Conservation (phyloP, 2,888 invertebrate species). For the Sphaeridia pumilis region DNA sequence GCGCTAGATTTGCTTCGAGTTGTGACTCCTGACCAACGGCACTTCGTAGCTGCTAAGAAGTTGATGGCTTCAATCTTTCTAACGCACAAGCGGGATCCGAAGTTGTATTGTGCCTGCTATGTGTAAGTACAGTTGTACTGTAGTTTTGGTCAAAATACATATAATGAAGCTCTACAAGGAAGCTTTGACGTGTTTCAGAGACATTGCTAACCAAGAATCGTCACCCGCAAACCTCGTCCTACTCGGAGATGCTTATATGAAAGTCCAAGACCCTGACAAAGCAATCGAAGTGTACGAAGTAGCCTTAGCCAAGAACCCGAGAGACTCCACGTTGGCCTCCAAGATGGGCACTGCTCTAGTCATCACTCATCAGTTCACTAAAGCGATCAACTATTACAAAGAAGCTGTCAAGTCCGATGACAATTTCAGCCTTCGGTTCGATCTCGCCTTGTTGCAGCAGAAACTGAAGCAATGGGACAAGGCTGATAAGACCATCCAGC, state of each 20-base stretch:
- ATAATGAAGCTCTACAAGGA: no score
- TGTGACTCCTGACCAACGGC: constrained; percentile 66
- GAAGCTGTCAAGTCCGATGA: constrained; percentile 61
- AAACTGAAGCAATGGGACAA: constrained; percentile 78
- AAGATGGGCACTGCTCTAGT: constrained; percentile 84
- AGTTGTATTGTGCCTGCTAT: constrained; percentile 75
- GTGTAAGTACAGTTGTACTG: constrained; percentile 38
- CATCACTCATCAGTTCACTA: constrained; percentile 82
- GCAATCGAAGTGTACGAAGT: constrained; percentile 65
- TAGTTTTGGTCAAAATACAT: no score
- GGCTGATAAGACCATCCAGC: constrained; percentile 65
- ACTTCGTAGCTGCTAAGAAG: constrained; percentile 59
- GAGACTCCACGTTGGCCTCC: constrained; percentile 62
- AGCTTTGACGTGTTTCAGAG: no score
- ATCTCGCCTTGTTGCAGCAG: constrained; percentile 74
- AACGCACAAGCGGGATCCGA: constrained; percentile 69
- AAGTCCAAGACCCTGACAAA: constrained; percentile 70
- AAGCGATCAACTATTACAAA: constrained; percentile 82
- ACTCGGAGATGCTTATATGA: constrained; percentile 92
- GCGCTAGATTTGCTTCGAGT: constrained; percentile 68
- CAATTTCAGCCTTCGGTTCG: constrained; percentile 54
- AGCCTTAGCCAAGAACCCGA: constrained; percentile 69
- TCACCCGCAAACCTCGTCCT: constrained; percentile 49
- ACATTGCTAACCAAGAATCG: constrained; percentile 46
- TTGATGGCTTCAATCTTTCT: constrained; percentile 80